Evolutionary conservation across 2,797 vertebrate genomes (phyloP), one percentile per base, ranked within the genome.

Genomic region (Halcyon chelicuti): DNA sequence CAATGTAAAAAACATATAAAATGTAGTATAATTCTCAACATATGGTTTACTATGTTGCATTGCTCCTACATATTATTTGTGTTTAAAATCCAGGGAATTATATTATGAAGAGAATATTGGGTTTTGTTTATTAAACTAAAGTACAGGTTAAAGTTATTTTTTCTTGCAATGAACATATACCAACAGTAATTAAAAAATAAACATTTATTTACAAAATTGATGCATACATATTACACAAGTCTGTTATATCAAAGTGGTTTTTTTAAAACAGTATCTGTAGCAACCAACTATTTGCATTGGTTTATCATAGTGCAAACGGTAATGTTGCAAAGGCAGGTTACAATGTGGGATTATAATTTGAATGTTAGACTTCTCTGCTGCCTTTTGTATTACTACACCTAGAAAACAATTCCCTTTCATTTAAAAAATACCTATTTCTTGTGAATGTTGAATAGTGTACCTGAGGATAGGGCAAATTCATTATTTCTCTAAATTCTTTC

Each of bases 171-270:
- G 97, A 98, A 99, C 98, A 98, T 98, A 98, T 97, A 99, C 98
- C 98, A 98, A 98, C 98, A 98, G 98, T 98, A 98, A 98, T 99
- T 98, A 98, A 98, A 99, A 99, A 98, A 98, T 97, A 98, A 98
- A 98, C 98, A 98, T 98, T 98, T 98, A 99, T 98, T 98, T 98
- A 99, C 98, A 99, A 98, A 99, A 99, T 98, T 98, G 98, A 98
- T 98, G 98, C 98, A 98, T 98, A 99, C 98, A 99, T 98, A 99
- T 99, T 98, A 99, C 98, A 99, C 98, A 99, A 99, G 98, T 98
- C 98, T 98, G 98, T 99, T 98, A 98, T 98, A 99, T 99, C 98
- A 98, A 99, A 98, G 98, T 99, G 98, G 97, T 93, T 95, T 93
- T 93, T 90, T 98, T 99, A 98, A 99, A 99, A 99, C 98, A 99